Percentiles rank a stretch among this genome's conserved stretches.
Evolutionary conservation across 2,797 vertebrate species (phyloP).

Genomic region (Mus spretus): DNA sequence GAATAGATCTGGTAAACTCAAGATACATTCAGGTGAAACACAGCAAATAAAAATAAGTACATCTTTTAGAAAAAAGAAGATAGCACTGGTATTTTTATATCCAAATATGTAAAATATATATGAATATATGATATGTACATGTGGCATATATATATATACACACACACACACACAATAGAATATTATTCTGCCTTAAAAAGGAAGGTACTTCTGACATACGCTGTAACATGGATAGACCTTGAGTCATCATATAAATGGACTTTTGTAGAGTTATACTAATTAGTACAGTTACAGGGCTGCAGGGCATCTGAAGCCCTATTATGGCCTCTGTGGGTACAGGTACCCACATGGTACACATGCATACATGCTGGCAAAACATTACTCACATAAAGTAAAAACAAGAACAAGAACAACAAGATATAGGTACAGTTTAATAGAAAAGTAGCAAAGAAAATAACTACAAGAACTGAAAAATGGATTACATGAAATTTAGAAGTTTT

Average conservation of each 20-base stretch:
- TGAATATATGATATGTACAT: background rate
- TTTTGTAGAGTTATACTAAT: background rate
- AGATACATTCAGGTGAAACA: background rate
- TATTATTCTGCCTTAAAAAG: background rate
- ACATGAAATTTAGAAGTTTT: background rate
- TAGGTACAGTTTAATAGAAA: background rate
- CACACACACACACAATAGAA: background rate
- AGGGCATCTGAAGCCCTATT: background rate
- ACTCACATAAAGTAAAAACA: background rate
- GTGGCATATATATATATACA: background rate
- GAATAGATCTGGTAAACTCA: background rate
- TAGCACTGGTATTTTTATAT: background rate
- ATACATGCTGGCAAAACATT: background rate
- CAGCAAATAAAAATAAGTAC: background rate
- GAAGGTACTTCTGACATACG: background rate
- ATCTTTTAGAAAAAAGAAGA: background rate
- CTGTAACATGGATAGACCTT: conserved; percentile 14
- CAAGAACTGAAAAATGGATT: background rate
- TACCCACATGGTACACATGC: background rate
- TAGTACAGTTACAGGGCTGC: background rate
- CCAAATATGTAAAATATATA: background rate
- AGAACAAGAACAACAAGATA: background rate
- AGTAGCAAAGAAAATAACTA: background rate
- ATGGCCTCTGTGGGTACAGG: background rate
- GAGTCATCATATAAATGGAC: background rate